These are phyloP conservation scores for Thymelicus sylvestris DNA, from an alignment of 2,888 invertebrate genomes.

Conservation along the genomic window DNA sequence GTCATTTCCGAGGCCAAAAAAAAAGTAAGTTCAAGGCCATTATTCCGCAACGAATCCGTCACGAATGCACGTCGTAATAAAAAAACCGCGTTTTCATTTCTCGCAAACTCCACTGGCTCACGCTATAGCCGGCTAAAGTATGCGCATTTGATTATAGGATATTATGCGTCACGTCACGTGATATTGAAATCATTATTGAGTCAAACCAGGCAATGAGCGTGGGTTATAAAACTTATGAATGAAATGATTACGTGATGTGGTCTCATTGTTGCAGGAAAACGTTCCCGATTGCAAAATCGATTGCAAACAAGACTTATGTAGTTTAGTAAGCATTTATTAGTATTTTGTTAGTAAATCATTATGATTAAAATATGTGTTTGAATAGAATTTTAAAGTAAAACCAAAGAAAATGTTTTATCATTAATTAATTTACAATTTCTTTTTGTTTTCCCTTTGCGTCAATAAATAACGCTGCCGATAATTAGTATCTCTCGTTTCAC, in stretches of 20 bases:
- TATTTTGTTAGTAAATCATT: too few species aligned
- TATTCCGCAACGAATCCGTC: constrained; percentile 20
- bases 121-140: constrained; percentile 14
- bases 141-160: constrained; percentile 31
- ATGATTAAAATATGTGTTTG: too few species aligned
- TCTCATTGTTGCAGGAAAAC: neutral
- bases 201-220: constrained; percentile 13
- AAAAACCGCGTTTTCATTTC: constrained; percentile 13
- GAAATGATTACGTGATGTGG: constrained; percentile 3
- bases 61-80: constrained; percentile 25
- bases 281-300: neutral
- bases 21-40: constrained; percentile 26
- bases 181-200: constrained; percentile 24
- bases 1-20: constrained; percentile 2
- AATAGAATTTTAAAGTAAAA: too few species aligned
- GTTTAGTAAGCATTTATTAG: too few species aligned
- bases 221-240: constrained; percentile 25
- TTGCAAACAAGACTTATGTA: too few species aligned
- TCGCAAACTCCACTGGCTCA: constrained; percentile 24
- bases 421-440: too few species aligned
- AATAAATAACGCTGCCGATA: too few species aligned
- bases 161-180: constrained; percentile 31
- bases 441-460: too few species aligned
- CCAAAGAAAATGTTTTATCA: too few species aligned
- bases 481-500: too few species aligned